A percentile compares a stretch with the other conserved stretches of the same genome.
phyloP scores from a whole-genome alignment of 1,140 invertebrate species.

The Hesperophylax magnus region DNA sequence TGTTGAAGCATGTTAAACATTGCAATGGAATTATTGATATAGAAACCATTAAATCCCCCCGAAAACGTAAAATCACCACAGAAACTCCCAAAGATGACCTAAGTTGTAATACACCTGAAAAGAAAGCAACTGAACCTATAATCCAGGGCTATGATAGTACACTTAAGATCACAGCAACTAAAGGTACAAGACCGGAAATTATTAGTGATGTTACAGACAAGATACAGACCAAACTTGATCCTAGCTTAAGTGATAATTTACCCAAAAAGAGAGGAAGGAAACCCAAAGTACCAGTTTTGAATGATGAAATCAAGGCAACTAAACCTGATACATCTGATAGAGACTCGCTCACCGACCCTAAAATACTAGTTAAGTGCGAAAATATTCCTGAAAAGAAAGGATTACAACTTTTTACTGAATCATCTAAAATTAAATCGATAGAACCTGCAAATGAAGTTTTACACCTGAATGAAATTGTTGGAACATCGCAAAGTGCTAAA shows the following conservation, averaged over 20 bases:
- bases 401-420: too few species aligned
- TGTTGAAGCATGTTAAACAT: conserved; percentile 70
- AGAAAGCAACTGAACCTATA: neutral
- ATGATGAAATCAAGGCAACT: too few species aligned
- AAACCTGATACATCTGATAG: too few species aligned
- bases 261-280: too few species aligned
- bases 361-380: too few species aligned
- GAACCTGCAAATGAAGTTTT: neutral
- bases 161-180: too few species aligned
- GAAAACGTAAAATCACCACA: conserved; percentile 32
- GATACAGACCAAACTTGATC: too few species aligned
- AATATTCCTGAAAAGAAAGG: too few species aligned
- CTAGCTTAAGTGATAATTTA: too few species aligned
- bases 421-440: neutral
- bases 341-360: too few species aligned
- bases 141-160: neutral
- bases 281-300: too few species aligned
- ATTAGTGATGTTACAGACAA: neutral
- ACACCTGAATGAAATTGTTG: neutral
- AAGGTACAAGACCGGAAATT: too few species aligned
- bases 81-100: conserved; percentile 4
- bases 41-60: conserved; percentile 47
- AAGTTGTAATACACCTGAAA: neutral
- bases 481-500: neutral
- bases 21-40: conserved; percentile 62